Evolutionary conservation across 2,888 invertebrate genomes (phyloP).

Genomic region (Syrista parreyssii): DNA sequence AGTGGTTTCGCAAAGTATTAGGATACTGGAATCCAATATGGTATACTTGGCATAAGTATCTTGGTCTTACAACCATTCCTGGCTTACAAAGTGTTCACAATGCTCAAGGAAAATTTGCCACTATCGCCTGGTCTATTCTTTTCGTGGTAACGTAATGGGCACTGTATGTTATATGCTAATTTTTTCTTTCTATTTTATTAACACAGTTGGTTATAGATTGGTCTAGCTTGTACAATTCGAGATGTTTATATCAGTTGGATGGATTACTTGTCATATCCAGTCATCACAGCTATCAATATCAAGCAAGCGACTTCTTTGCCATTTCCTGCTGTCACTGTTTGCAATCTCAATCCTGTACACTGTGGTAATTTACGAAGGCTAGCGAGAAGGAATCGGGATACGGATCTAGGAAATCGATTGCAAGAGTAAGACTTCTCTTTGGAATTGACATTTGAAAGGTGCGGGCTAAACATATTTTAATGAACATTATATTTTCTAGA

Average conservation of each 20-base stretch:
- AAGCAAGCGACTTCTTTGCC: slow-evolving; percentile 21
- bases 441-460: not conserved
- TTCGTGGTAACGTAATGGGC: slow-evolving; percentile 10
- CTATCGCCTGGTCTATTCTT: slow-evolving; percentile 20
- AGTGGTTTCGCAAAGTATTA: slow-evolving; percentile 2
- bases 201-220: slow-evolving; percentile 8
- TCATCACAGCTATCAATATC: slow-evolving; percentile 27
- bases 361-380: slow-evolving; percentile 25
- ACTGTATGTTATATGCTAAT: not conserved
- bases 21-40: slow-evolving; percentile 12
- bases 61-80: slow-evolving; percentile 19
- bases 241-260: slow-evolving; percentile 23
- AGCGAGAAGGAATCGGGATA: slow-evolving; percentile 15
- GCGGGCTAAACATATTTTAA: not conserved
- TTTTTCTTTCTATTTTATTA: not conserved
- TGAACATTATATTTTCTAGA: slow-evolving; percentile 9
- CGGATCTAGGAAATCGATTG: slow-evolving; percentile 18
- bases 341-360: slow-evolving; percentile 31
- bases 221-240: slow-evolving; percentile 25
- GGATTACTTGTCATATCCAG: slow-evolving; percentile 30
- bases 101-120: slow-evolving; percentile 19
- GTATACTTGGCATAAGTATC: slow-evolving; percentile 16
- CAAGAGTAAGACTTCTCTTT: slow-evolving; percentile 9
- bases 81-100: slow-evolving; percentile 28
- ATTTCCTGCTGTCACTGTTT: slow-evolving; percentile 29